Evolutionary conservation across 2,888 invertebrate species (phyloP).

Genomic region (Atethmia centrago): DNA sequence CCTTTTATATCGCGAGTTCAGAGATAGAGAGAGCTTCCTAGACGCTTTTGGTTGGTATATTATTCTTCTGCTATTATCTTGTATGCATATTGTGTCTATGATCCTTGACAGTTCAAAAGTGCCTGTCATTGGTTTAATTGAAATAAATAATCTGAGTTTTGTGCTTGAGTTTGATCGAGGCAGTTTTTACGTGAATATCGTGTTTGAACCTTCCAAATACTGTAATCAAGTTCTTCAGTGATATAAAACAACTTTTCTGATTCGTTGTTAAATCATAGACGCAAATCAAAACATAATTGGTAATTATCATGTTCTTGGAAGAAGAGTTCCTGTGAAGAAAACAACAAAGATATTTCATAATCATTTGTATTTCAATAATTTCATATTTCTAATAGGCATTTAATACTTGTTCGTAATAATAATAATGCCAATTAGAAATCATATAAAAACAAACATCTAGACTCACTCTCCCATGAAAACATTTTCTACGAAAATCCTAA

Average conservation of each 20-base stretch:
- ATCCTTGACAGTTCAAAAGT: neutral
- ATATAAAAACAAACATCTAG: neutral
- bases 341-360: neutral
- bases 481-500: neutral
- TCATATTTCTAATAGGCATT: neutral
- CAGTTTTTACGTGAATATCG: neutral
- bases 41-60: conserved; percentile 21
- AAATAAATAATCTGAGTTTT: neutral
- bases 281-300: neutral
- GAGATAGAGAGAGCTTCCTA: conserved; percentile 37
- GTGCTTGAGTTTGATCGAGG: neutral
- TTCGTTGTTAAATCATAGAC: neutral
- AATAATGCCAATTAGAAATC: neutral
- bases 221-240: too few relatives aligned
- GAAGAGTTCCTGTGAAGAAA: neutral
- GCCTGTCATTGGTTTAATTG: neutral
- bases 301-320: neutral
- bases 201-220: neutral
- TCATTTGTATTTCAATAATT: neutral
- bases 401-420: neutral
- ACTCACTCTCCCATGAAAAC: neutral
- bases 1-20: conserved; percentile 58
- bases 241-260: neutral
- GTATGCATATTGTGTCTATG: neutral
- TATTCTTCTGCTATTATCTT: conserved; percentile 7